Base-by-base conservation (phyloP, 2,797 vertebrate species). In the Danionella dracula region DNA sequence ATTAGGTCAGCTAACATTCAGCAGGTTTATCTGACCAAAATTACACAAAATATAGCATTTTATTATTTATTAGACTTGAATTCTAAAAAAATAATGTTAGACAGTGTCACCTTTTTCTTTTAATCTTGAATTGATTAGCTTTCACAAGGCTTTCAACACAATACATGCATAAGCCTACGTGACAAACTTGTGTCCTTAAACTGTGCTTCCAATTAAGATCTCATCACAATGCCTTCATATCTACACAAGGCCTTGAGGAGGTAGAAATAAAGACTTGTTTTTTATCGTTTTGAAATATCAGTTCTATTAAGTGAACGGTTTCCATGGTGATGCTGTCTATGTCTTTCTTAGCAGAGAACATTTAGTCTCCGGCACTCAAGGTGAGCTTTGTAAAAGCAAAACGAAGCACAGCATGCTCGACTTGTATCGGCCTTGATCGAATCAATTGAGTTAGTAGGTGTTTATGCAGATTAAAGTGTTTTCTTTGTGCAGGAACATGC, bases 361-460 rank as follows among this genome's bases (percentile, higher is more conserved):
- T 75, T 76, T 57, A 8, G 50, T 69, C 37, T 55, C 45, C 17
- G 4, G 16, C 10, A 16, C 27, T 55, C 35, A 41, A 16, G 66
- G n/a, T 55, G 70, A 49, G 37, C 65, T 66, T 16, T 20, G 8
- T 20, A 31, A 12, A 35, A 35, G 20, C 21, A 57, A 45, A 41
- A 41, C 6, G 10, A 35, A 13, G 38, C 37, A 41, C 23, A 23
- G 51, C 8, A 4, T 62, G 40, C 64, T 66, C 38, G 3, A 66
- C 70, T 72, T 55, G 60, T 34, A 53, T 65, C 55, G 74, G 2
- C 82, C 78, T 80, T 82, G 76, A 17, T 8, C 38, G 42, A 75
- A 27, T 69, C 13, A n/a, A 13, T 20, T 1, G 34, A 42, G 46
- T 34, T 17, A n/a, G 16, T 49, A 31, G 31, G 51, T 23, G 44